A percentile compares a stretch with the other conserved stretches of the same genome.
Conservation (phyloP, 2,888 invertebrate genomes). For the Agrotis puta region DNA sequence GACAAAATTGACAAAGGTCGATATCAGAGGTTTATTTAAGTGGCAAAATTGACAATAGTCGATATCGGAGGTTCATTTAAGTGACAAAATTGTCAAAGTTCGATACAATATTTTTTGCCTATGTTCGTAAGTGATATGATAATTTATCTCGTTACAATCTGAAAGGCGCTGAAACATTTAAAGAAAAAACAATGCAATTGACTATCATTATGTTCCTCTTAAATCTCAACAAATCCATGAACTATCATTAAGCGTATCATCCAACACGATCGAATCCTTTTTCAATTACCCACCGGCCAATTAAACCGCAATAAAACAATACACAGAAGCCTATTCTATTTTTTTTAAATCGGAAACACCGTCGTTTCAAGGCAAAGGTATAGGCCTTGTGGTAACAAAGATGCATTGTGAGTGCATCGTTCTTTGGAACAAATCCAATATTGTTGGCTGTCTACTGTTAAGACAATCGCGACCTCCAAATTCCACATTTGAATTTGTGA, state of each 20-base stretch:
- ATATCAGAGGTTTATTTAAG: too few relatives aligned
- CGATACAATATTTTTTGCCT: too few relatives aligned
- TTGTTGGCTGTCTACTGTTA: conserved; percentile 79
- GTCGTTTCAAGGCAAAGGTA: conserved; percentile 80
- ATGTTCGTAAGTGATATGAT: too few relatives aligned
- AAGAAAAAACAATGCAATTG: conserved; percentile 14
- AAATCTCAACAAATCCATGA: conserved; percentile 53
- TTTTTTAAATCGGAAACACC: conserved; percentile 75
- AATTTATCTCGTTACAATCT: not conserved
- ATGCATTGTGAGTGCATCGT: conserved; percentile 86
- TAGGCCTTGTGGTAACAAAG: conserved; percentile 87
- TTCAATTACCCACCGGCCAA: conserved; percentile 67
- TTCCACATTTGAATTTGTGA: conserved; percentile 85
- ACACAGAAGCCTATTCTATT: conserved; percentile 74
- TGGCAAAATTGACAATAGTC: too few relatives aligned
- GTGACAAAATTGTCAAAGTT: too few relatives aligned
- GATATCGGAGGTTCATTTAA: too few relatives aligned
- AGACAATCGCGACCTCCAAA: conserved; percentile 88
- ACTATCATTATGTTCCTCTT: conserved; percentile 6
- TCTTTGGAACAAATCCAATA: conserved; percentile 90
- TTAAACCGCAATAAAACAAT: conserved; percentile 74
- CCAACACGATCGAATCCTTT: conserved; percentile 63
- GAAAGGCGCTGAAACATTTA: not conserved
- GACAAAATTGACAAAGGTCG: too few relatives aligned
- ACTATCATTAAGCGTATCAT: conserved; percentile 63